Conservation (phyloP, 1,140 invertebrate species). For the Stratiolaelaps scimitus region DNA sequence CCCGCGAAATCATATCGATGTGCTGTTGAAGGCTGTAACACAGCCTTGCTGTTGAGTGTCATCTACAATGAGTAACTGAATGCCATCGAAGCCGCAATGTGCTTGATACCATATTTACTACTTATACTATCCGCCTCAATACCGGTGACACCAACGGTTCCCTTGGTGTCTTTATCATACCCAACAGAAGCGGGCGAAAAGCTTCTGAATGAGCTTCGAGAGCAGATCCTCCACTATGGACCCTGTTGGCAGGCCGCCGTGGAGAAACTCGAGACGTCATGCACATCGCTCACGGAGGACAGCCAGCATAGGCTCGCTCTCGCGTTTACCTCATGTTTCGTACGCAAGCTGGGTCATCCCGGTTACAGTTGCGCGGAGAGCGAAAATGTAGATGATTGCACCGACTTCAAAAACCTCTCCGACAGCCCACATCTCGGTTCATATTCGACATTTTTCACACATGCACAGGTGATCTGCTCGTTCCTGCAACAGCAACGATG, state of each 20-base stretch:
- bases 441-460: slow-evolving; percentile 22
- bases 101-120: no score
- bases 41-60: no score
- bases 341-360: slow-evolving; percentile 5
- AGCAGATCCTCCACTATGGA: slow-evolving; percentile 3
- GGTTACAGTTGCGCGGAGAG: background rate
- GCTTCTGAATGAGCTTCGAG: slow-evolving; percentile 16
- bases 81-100: no score
- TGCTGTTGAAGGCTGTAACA: no score
- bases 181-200: background rate
- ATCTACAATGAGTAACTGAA: no score
- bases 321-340: slow-evolving; percentile 17
- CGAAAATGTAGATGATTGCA: background rate
- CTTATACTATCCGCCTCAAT: no score
- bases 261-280: slow-evolving; percentile 2
- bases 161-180: no score
- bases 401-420: background rate
- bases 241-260: slow-evolving; percentile 19
- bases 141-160: no score
- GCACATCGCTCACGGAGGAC: background rate
- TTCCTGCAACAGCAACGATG: slow-evolving; percentile 9
- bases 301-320: background rate
- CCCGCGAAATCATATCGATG: no score
- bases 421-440: background rate
- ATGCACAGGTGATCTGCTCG: slow-evolving; percentile 23